phyloP scores from a whole-genome alignment of 2,888 invertebrate genomes.

The Oligia latruncula region DNA sequence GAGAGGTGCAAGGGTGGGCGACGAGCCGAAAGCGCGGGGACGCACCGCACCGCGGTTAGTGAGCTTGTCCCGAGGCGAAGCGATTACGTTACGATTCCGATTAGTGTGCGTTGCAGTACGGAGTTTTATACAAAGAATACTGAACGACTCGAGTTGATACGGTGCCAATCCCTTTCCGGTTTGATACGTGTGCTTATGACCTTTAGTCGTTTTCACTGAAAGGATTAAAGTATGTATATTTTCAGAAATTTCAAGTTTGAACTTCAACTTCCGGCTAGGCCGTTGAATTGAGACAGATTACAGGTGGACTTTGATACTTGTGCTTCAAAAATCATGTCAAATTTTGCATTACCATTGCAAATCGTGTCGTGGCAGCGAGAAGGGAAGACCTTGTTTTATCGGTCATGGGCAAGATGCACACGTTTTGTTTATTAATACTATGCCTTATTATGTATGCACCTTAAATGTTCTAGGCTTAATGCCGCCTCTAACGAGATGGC shows the following conservation, averaged over 20 bases:
- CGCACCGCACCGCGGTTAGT: too few relatives aligned
- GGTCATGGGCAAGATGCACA: conserved; percentile 3
- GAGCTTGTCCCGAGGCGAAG: too few relatives aligned
- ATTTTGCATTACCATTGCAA: conserved; percentile 3
- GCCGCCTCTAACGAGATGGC: too few relatives aligned
- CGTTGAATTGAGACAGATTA: neutral
- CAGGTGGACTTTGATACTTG: neutral
- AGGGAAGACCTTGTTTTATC: neutral
- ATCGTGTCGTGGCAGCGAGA: conserved; percentile 18
- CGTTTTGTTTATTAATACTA: conserved; percentile 14
- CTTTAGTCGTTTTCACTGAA: neutral
- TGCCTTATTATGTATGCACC: neutral
- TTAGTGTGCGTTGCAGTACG: too few relatives aligned
- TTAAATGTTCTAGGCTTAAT: neutral
- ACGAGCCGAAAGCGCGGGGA: too few relatives aligned
- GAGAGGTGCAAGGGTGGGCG: too few relatives aligned
- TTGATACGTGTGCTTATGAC: too few relatives aligned
- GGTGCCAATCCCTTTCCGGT: too few relatives aligned
- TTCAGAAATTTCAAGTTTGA: neutral
- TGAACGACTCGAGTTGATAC: too few relatives aligned
- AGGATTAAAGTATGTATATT: neutral
- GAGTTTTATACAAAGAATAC: too few relatives aligned
- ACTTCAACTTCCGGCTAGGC: neutral
- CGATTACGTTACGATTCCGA: too few relatives aligned
- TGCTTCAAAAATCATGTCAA: neutral